phyloP scores from a whole-genome alignment of 2,888 invertebrate species.

The Rhabditophanes sp. region DNA sequence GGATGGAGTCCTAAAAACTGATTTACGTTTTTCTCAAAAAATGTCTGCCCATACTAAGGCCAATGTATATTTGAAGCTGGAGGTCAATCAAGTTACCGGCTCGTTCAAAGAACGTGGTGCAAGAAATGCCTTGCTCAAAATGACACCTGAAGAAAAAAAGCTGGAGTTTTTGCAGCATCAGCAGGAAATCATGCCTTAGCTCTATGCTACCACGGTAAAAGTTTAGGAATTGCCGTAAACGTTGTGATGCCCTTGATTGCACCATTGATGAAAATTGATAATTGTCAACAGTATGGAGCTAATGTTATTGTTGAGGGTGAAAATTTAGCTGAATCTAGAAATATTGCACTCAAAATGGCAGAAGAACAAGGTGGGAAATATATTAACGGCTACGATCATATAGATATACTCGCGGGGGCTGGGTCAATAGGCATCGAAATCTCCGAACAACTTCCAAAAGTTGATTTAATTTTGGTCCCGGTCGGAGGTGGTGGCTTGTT shows the following conservation, averaged over 20 bases:
- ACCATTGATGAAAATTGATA: conserved; percentile 83
- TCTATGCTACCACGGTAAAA: conserved; percentile 62
- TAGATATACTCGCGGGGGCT: conserved; percentile 82
- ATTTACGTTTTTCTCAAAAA: conserved; percentile 72
- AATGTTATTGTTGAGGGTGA: conserved; percentile 63
- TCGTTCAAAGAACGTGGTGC: conserved; percentile 89
- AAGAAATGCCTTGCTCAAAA: conserved; percentile 67
- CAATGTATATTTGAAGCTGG: conserved; percentile 77
- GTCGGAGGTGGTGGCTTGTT: conserved; percentile 84
- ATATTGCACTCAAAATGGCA: conserved; percentile 60
- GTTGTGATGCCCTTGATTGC: conserved; percentile 90
- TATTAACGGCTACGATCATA: conserved; percentile 85
- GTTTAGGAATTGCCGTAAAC: conserved; percentile 57
- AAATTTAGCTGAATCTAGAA: conserved; percentile 52
- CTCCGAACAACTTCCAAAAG: conserved; percentile 59
- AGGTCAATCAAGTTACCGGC: conserved; percentile 74
- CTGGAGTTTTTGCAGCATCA: conserved; percentile 31
- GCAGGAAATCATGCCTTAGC: conserved; percentile 76
- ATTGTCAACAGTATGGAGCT: conserved; percentile 68
- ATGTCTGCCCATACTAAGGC: conserved; percentile 58
- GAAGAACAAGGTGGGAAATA: conserved; percentile 60
- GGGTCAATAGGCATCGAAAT: conserved; percentile 85
- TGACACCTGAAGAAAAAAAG: conserved; percentile 12
- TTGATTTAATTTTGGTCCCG: conserved; percentile 76
- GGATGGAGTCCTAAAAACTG: conserved; percentile 64